Conservation (phyloP, 1,140 invertebrate species). For the Cyclina sinensis region DNA sequence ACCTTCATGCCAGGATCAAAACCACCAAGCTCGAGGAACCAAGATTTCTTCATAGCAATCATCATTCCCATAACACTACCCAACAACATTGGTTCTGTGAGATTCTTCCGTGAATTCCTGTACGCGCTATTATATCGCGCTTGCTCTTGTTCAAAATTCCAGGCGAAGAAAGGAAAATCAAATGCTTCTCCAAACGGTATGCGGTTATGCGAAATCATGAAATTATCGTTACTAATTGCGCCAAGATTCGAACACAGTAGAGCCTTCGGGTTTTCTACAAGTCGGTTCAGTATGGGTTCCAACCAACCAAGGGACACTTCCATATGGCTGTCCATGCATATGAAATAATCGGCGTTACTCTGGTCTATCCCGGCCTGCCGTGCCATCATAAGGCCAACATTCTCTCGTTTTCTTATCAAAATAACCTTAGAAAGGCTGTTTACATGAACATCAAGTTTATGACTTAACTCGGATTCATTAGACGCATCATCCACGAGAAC, state of each 20-base stretch:
- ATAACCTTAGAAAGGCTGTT: conserved; percentile 13
- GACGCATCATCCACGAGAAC: conserved; percentile 95
- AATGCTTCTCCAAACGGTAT: conserved; percentile 26
- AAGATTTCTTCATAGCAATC: conserved; percentile 69
- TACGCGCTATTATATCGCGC: neutral
- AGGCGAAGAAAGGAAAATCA: conserved; percentile 13
- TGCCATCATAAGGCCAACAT: conserved; percentile 59
- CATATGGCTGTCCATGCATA: conserved; percentile 61
- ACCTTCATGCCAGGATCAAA: conserved; percentile 99
- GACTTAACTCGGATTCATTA: conserved; percentile 25
- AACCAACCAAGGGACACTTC: conserved; percentile 38
- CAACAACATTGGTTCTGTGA: neutral
- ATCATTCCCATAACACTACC: conserved; percentile 67
- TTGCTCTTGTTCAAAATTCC: neutral
- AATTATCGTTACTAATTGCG: conserved; percentile 23
- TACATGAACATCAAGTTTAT: conserved; percentile 51
- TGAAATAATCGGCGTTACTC: conserved; percentile 32
- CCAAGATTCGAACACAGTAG: conserved; percentile 21
- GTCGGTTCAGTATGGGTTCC: neutral
- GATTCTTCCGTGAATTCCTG: neutral
- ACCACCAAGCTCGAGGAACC: conserved; percentile 91
- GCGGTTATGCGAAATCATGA: neutral
- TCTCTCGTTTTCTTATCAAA: conserved; percentile 11
- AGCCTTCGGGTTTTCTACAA: conserved; percentile 6
- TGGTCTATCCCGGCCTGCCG: conserved; percentile 60